A percentile compares a stretch with the other conserved stretches of the same genome.
Conservation (phyloP, 2,888 invertebrate genomes). For the Rotaria socialis region DNA sequence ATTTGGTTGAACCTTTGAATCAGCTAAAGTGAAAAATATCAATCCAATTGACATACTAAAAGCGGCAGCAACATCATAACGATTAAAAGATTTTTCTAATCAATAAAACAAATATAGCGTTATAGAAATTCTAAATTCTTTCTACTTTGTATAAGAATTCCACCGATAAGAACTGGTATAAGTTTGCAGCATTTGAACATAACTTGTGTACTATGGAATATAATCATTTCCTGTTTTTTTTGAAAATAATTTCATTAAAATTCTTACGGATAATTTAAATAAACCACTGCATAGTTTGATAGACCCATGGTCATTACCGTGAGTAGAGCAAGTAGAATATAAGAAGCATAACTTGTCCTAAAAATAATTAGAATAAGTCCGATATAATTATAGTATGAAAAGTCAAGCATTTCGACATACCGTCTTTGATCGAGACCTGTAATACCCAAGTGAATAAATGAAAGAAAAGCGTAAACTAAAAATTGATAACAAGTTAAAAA, state of each 20-base stretch:
- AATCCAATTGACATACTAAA: slow-evolving; percentile 80
- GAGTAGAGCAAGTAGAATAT: slow-evolving; percentile 66
- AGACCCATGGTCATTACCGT: slow-evolving; percentile 94
- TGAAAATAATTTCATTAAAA: neutral
- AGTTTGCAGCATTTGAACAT: slow-evolving; percentile 96
- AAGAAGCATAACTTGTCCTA: slow-evolving; percentile 39
- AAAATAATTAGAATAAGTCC: neutral
- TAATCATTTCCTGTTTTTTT: too few species aligned
- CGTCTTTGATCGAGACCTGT: slow-evolving; percentile 36
- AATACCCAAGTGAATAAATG: slow-evolving; percentile 68
- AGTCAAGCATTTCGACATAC: neutral
- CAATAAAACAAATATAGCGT: neutral
- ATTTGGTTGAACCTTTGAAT: slow-evolving; percentile 65
- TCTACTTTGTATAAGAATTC: slow-evolving; percentile 77
- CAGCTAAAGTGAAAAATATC: slow-evolving; percentile 82
- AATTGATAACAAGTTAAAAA: slow-evolving; percentile 87
- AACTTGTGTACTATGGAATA: slow-evolving; percentile 74
- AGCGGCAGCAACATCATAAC: slow-evolving; percentile 78
- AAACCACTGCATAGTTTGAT: slow-evolving; percentile 86
- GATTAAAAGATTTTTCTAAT: slow-evolving; percentile 70
- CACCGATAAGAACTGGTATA: slow-evolving; percentile 87
- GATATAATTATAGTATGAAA: neutral
- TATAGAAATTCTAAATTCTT: neutral
- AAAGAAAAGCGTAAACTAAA: slow-evolving; percentile 75
- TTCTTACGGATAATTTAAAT: slow-evolving; percentile 72